Percentiles rank a stretch among this genome's conserved stretches.
Conservation (phyloP, 2,888 invertebrate species). For the Chrysina gloriosa region DNA sequence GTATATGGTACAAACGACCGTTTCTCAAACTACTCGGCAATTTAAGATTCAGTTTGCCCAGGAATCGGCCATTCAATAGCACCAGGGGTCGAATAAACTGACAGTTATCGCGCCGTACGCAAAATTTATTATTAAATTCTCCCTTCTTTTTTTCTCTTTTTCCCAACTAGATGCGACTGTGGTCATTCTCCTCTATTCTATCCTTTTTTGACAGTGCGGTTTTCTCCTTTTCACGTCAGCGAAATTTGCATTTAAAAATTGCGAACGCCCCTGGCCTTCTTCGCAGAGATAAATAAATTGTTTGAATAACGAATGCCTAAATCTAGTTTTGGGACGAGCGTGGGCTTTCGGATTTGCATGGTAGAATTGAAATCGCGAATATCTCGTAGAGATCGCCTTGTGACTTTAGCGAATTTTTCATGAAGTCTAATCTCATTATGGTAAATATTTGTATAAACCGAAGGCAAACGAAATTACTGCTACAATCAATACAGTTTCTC, state of each 20-base stretch:
- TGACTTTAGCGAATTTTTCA: no score
- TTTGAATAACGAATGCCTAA: conserved; percentile 17
- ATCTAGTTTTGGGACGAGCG: neutral
- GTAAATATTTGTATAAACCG: no score
- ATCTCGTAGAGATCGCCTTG: no score
- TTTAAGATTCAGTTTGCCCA: conserved; percentile 44
- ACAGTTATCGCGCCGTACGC: conserved; percentile 42
- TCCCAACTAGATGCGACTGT: conserved; percentile 32
- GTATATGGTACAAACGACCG: conserved; percentile 3
- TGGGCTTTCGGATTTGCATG: neutral
- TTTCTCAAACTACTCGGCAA: conserved; percentile 38
- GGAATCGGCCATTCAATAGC: conserved; percentile 41
- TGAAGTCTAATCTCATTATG: no score
- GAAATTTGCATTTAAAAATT: conserved; percentile 41
- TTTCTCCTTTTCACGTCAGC: conserved; percentile 32
- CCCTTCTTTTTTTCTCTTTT: conserved; percentile 26
- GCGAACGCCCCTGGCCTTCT: conserved; percentile 1
- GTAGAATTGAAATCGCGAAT: no score
- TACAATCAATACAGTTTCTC: no score
- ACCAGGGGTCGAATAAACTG: conserved; percentile 42
- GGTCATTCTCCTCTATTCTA: conserved; percentile 23
- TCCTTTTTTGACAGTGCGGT: neutral
- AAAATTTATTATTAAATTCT: conserved; percentile 44
- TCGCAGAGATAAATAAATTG: conserved; percentile 13
- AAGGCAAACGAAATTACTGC: no score